These are phyloP conservation scores for Ischnus inquisitorius DNA, from an alignment of 2,888 invertebrate species.

Conservation along the genomic window DNA sequence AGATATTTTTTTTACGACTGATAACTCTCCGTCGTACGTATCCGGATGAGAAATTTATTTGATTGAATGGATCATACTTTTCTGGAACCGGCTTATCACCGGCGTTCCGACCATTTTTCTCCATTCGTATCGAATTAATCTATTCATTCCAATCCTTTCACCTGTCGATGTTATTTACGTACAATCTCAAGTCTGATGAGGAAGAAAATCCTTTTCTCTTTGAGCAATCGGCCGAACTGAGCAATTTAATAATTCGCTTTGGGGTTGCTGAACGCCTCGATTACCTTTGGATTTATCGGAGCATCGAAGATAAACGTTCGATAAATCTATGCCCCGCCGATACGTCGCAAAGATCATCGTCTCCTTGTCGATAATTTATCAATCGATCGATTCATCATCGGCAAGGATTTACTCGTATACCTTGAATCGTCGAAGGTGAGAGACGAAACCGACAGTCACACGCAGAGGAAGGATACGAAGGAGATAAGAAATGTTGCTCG, in stretches of 20 bases:
- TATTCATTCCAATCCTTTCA: no score
- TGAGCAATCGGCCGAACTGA: not conserved
- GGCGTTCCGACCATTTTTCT: no score
- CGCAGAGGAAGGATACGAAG: not conserved
- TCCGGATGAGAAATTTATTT: not conserved
- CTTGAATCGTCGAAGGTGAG: not conserved
- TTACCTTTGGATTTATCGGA: not conserved
- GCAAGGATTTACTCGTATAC: not conserved
- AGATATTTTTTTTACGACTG: not conserved
- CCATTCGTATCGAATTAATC: no score
- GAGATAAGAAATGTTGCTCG: conserved; percentile 22
- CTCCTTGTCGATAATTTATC: not conserved
- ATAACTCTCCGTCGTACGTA: no score
- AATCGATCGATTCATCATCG: conserved; percentile 1
- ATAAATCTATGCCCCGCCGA: not conserved
- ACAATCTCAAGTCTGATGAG: not conserved
- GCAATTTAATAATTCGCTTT: not conserved
- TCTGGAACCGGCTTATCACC: no score
- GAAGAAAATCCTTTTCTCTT: not conserved
- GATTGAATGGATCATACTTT: not conserved
- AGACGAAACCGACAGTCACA: not conserved
- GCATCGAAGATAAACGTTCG: not conserved
- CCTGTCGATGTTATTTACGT: not conserved
- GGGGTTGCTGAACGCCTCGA: not conserved
- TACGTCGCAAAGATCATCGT: not conserved